These are phyloP conservation scores for Rosalia funebris DNA, from an alignment of 2,888 invertebrate species.

Conservation along the genomic window DNA sequence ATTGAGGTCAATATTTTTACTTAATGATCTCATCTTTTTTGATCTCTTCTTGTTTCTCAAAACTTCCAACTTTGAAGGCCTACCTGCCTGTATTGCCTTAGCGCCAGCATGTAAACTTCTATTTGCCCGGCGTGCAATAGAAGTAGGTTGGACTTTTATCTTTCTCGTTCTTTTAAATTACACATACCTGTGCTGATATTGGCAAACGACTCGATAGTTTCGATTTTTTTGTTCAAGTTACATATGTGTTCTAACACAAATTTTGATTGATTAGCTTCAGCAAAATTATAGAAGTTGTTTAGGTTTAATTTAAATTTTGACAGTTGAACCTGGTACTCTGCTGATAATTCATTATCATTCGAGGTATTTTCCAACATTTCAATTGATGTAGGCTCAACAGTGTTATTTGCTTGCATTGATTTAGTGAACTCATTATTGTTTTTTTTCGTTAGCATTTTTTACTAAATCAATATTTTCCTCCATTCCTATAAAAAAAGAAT, in stretches of 20 bases:
- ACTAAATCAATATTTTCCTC: no score
- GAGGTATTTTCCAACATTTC: no score
- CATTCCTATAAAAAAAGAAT: no score
- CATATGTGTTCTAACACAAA: slow-evolving; percentile 32
- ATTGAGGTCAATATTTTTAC: slow-evolving; percentile 28
- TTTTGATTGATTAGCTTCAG: no score
- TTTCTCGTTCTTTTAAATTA: slow-evolving; percentile 20
- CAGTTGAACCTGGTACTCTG: no score
- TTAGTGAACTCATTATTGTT: no score
- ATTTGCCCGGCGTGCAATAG: slow-evolving; percentile 28
- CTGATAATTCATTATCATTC: no score
- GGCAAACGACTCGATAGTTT: slow-evolving; percentile 30
- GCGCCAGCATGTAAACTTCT: slow-evolving; percentile 29
- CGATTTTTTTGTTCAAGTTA: slow-evolving; percentile 29
- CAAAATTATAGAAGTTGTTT: no score
- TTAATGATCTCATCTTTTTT: slow-evolving; percentile 25
- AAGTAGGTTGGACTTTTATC: slow-evolving; percentile 32
- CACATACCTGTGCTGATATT: slow-evolving; percentile 28
- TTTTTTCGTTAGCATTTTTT: no score
- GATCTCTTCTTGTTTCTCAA: slow-evolving; percentile 28
- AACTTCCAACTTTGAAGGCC: slow-evolving; percentile 29
- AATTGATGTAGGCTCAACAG: no score
- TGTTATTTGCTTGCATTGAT: no score
- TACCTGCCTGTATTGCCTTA: slow-evolving; percentile 27
- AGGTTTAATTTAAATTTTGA: no score